Evolutionary conservation across 2,888 invertebrate species (phyloP), one percentile per base, ranked within the genome.

Genomic region (Bombylius discolor): DNA sequence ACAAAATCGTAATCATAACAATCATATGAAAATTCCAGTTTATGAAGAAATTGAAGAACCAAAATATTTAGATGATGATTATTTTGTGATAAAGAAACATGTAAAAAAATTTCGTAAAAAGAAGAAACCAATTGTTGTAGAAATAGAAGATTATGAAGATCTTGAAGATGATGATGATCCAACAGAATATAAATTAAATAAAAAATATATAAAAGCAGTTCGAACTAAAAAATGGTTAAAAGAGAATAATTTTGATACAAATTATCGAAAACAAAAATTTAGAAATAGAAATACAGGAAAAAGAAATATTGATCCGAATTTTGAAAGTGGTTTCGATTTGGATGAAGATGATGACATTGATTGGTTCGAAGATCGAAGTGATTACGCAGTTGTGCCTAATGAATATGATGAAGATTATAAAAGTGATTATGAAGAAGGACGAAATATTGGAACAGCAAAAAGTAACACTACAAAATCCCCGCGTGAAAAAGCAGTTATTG

Each of bases 401-500:
- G 60, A 59, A 42, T 56, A 58, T 45, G 61, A 60, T 39, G 56
- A 60, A 42, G 52, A 56, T 44, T 54, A 54, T 51, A 51, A 51
- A n/a, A 45, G 13, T 44, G 50, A 55, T 31, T 44, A 51, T 32
- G 49, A 44, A 31, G 58, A 57, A 14, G 49, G 44, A 23, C 34
- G 31, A 36, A 53, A 57, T 51, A 34, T 49, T 13, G 39, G 2
- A 39, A 3, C 11, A 39, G 11, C 1, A 9, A 7, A 11, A 39
- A 2, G 2, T 9, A 45, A 45, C 8, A 45, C 14, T 5, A 49
- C 68, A 68, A 0, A 65, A 66, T 47, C 12, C 11, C 12, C 39
- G 12, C 69, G 67, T 59, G 73, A 71, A 55, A 68, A 66, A 34
- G 67, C 69, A 5, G 70, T 68, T 4, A 64, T 69, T n/a, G 70